Conservation (phyloP, 2,888 invertebrate genomes). For the Ormyrus pomaceus region DNA sequence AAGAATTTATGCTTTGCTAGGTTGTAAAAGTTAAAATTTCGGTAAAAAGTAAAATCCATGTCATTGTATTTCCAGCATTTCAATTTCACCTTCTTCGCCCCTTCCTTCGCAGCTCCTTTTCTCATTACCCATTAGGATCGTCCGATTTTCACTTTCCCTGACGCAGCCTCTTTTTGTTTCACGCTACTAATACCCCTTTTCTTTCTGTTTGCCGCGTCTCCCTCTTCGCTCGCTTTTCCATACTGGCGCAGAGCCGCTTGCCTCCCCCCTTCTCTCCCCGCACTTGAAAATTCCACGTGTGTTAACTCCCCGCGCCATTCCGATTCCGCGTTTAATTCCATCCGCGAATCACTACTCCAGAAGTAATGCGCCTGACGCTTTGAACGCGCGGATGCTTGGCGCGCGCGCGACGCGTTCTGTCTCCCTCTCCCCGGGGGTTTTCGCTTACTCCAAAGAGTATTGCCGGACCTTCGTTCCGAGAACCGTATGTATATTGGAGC, state of each 20-base stretch:
- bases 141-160: conserved; percentile 19
- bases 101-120: not conserved
- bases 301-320: conserved; percentile 21
- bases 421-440: too few relatives aligned
- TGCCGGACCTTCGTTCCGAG: conserved; percentile 1
- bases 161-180: not conserved
- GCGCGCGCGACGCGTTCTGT: conserved; percentile 12
- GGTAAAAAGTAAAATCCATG: too few relatives aligned
- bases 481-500: not conserved
- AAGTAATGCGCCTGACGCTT: conserved; percentile 53
- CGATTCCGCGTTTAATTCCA: conserved; percentile 48
- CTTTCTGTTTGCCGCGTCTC: not conserved
- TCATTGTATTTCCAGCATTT: too few relatives aligned
- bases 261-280: conserved; percentile 3
- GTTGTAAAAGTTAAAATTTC: too few relatives aligned
- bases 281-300: conserved; percentile 46
- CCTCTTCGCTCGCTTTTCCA: conserved; percentile 22
- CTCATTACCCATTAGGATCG: conserved; percentile 52
- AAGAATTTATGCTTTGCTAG: too few relatives aligned
- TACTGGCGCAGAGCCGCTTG: not conserved
- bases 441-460: conserved; percentile 28
- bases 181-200: not conserved
- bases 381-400: conserved; percentile 37
- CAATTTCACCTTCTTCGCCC: conserved; percentile 54
- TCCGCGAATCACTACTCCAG: conserved; percentile 47